A percentile compares a stretch with the other conserved stretches of the same genome.
Evolutionary conservation across 2,113 vertebrate genomes (phyloP).

Genomic region (Malurus elegans): DNA sequence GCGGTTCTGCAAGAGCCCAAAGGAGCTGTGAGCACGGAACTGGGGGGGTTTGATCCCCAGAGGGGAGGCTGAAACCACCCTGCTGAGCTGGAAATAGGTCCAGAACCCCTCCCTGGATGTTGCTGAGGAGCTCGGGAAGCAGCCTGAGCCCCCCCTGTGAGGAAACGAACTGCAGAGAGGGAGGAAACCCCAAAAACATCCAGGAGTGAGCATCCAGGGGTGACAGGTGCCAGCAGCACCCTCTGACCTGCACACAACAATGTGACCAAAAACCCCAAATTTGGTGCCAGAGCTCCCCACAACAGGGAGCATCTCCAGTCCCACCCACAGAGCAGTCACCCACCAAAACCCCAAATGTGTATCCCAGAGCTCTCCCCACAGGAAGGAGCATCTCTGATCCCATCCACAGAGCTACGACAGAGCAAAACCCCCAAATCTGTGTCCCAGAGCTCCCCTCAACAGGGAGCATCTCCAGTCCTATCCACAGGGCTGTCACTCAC

Average conservation of each 20-base stretch:
- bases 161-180: neutral
- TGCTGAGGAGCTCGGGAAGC: neutral
- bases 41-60: neutral
- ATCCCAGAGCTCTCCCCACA: too few species aligned
- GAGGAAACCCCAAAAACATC: neutral
- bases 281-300: too few species aligned
- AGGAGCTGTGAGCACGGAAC: neutral
- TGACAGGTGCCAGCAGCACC: neutral
- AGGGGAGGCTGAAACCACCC: neutral
- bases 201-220: neutral
- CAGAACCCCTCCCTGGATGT: neutral
- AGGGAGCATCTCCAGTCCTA: too few species aligned
- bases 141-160: neutral
- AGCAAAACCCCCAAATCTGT: too few species aligned
- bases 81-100: rapidly evolving
- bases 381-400: too few species aligned
- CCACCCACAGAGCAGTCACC: too few species aligned
- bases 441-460: too few species aligned
- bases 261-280: too few species aligned
- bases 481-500: too few species aligned
- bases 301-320: too few species aligned
- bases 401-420: too few species aligned
- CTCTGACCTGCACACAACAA: neutral
- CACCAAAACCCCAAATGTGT: too few species aligned
- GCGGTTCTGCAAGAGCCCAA: conserved; percentile 58